phyloP scores from a whole-genome alignment of 2,113 vertebrate genomes.

The Rhinopomastus cyanomelas region DNA sequence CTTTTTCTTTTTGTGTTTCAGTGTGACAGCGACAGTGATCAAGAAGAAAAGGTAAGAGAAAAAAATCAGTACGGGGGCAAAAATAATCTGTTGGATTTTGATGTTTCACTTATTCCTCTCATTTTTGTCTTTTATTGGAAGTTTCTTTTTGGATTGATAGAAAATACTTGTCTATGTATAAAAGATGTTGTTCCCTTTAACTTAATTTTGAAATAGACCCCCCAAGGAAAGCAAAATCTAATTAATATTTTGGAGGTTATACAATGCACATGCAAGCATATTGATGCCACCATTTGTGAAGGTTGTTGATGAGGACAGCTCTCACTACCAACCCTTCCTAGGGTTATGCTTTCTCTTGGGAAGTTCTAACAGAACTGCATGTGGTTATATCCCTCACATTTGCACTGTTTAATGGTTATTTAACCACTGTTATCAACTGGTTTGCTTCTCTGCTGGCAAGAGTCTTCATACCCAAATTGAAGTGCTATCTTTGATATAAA shows the following conservation, averaged over 20 bases:
- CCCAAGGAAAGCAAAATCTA: not conserved
- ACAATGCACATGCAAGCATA: not conserved
- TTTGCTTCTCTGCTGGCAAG: not conserved
- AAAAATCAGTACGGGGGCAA: not conserved
- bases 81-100: not conserved
- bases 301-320: not conserved
- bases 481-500: not conserved
- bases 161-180: not conserved
- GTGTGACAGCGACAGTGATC: conserved; percentile 96
- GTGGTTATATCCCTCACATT: not conserved
- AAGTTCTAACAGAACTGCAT: not conserved
- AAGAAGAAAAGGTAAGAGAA: conserved; percentile 94
- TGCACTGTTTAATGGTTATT: not conserved
- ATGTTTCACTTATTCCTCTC: conserved; percentile 8
- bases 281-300: not conserved
- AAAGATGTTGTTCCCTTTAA: not conserved
- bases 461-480: not conserved
- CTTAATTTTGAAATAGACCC: conserved; percentile 5
- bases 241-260: not conserved
- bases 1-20: conserved; percentile 67
- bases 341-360: not conserved
- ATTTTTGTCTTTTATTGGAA: not conserved
- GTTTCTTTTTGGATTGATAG: not conserved
- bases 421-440: not conserved
- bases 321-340: not conserved